Evolutionary conservation across 2,888 invertebrate species (phyloP).

Genomic region (Bunonema sp.): DNA sequence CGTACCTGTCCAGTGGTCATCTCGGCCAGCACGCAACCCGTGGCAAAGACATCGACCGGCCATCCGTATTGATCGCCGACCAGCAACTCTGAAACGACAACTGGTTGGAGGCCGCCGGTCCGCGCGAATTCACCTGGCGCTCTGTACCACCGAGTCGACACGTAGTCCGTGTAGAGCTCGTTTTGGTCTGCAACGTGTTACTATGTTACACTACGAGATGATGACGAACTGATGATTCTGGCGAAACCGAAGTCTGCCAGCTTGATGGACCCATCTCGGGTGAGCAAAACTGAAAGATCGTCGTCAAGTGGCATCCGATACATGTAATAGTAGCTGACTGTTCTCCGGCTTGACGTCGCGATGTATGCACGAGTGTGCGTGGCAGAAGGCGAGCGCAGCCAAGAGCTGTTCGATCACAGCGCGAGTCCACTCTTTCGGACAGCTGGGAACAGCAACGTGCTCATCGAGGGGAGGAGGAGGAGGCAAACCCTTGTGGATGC

Average conservation of each 20-base stretch:
- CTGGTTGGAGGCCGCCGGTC: too few relatives aligned
- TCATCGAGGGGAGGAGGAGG: background rate
- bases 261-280: slow-evolving; percentile 79
- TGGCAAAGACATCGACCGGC: slow-evolving; percentile 90
- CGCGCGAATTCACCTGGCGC: slow-evolving; percentile 54
- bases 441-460: slow-evolving; percentile 38
- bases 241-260: slow-evolving; percentile 97
- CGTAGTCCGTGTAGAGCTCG: slow-evolving; percentile 96
- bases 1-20: slow-evolving; percentile 45
- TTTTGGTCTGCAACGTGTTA: slow-evolving; percentile 58
- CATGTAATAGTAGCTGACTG: too few relatives aligned
- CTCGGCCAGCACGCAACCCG: slow-evolving; percentile 57
- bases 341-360: slow-evolving; percentile 97
- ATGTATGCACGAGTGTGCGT: slow-evolving; percentile 63
- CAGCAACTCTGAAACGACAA: slow-evolving; percentile 60
- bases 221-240: slow-evolving; percentile 61
- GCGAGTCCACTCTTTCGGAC: slow-evolving; percentile 71
- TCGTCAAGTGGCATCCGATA: too few relatives aligned
- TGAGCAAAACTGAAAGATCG: too few relatives aligned
- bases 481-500: slow-evolving; percentile 64
- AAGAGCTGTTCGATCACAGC: slow-evolving; percentile 87
- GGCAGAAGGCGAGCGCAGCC: slow-evolving; percentile 86
- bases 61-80: slow-evolving; percentile 68
- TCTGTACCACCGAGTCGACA: slow-evolving; percentile 94
- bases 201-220: background rate